These are phyloP conservation scores for Pangasius djambal DNA, from an alignment of 2,797 vertebrate genomes.

Conservation along the genomic window DNA sequence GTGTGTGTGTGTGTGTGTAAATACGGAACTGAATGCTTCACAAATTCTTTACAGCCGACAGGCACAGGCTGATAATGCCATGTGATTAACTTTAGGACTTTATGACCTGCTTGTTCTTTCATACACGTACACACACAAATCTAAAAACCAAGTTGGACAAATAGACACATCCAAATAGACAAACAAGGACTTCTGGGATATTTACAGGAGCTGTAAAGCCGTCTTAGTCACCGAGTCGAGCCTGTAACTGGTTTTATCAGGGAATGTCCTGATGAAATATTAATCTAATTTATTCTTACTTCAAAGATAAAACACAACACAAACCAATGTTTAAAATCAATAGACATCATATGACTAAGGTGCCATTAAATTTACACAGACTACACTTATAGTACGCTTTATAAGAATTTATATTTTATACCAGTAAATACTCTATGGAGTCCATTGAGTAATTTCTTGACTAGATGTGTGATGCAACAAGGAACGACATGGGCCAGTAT, in stretches of 20 bases:
- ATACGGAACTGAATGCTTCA: neutral
- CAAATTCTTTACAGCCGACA: neutral
- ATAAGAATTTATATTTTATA: neutral
- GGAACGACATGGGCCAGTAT: neutral
- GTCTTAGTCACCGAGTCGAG: neutral
- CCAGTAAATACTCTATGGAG: neutral
- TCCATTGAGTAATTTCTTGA: neutral
- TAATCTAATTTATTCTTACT: neutral
- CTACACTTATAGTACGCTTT: neutral
- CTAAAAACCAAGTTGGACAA: neutral
- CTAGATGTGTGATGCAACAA: neutral
- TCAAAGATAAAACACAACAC: neutral
- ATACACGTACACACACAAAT: neutral
- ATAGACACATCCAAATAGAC: neutral
- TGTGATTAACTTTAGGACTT: neutral
- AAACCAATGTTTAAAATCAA: too few relatives aligned
- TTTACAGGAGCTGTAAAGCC: neutral
- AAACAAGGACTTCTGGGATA: neutral
- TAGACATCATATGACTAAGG: too few relatives aligned
- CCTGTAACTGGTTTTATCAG: neutral
- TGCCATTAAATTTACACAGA: neutral
- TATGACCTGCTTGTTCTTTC: neutral
- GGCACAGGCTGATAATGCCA: too few relatives aligned
- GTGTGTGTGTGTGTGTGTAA: neutral
- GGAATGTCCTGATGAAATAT: neutral